Conservation (phyloP, 2,113 vertebrate species). For the Ploceus nigricollis region DNA sequence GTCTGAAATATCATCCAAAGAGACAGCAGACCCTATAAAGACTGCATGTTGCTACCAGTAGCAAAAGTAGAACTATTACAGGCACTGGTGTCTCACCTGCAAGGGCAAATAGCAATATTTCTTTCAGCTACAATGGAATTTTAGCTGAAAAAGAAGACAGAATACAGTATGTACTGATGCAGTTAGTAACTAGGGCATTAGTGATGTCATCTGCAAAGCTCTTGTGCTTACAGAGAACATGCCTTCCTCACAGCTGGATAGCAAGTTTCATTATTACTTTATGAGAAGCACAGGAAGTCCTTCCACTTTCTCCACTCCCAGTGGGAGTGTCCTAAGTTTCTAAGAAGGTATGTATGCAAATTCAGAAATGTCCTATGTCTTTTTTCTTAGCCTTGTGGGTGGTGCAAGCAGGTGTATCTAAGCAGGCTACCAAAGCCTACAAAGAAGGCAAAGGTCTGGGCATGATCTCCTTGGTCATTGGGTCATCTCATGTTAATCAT, state of each 20-base stretch:
- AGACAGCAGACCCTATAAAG: neutral
- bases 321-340: neutral
- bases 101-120: neutral
- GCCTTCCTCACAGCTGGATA: neutral
- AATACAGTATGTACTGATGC: neutral
- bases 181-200: neutral
- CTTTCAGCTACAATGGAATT: neutral
- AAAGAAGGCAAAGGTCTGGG: neutral
- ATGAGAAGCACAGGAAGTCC: neutral
- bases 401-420: neutral
- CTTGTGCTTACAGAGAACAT: neutral
- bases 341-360: neutral
- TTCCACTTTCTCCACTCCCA: neutral
- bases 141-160: neutral
- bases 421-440: neutral
- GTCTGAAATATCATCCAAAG: neutral
- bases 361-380: neutral
- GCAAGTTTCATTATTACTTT: neutral
- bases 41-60: neutral
- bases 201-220: neutral
- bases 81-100: rapidly evolving
- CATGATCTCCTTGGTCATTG: neutral
- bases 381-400: neutral
- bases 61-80: neutral
- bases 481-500: neutral